Evolutionary conservation across 2,113 vertebrate species (phyloP).

Genomic region (Macroglossus sobrinus): DNA sequence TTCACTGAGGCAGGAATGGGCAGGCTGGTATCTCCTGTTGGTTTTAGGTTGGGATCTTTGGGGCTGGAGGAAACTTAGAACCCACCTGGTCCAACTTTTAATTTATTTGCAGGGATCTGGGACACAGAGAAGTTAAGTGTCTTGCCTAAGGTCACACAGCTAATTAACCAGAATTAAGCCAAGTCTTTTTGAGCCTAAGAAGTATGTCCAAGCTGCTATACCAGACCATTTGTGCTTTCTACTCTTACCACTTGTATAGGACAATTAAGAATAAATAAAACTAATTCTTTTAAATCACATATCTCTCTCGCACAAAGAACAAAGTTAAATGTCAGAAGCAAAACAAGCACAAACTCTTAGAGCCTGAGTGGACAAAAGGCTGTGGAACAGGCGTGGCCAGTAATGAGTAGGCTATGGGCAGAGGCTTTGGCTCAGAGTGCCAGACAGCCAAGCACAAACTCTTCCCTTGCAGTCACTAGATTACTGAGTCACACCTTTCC

Average conservation of each 20-base stretch:
- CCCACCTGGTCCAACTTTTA: not conserved
- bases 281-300: not conserved
- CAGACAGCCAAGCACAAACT: not conserved
- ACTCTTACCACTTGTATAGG: not conserved
- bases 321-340: not conserved
- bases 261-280: not conserved
- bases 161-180: not conserved
- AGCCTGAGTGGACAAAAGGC: not conserved
- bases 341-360: not conserved
- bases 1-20: not conserved
- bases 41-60: not conserved
- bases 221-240: not conserved
- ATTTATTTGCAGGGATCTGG: not conserved
- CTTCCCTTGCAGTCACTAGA: not conserved
- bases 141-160: not conserved
- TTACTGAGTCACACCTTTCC: slow-evolving; percentile 19
- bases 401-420: not conserved
- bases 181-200: not conserved
- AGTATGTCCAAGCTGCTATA: not conserved
- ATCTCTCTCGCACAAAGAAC: not conserved
- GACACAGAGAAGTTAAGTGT: not conserved
- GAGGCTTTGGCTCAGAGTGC: not conserved
- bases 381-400: not conserved
- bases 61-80: not conserved
- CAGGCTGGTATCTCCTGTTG: not conserved